Evolutionary conservation across 2,797 vertebrate genomes (phyloP).

Genomic region (Neosilurus hyrtlii): DNA sequence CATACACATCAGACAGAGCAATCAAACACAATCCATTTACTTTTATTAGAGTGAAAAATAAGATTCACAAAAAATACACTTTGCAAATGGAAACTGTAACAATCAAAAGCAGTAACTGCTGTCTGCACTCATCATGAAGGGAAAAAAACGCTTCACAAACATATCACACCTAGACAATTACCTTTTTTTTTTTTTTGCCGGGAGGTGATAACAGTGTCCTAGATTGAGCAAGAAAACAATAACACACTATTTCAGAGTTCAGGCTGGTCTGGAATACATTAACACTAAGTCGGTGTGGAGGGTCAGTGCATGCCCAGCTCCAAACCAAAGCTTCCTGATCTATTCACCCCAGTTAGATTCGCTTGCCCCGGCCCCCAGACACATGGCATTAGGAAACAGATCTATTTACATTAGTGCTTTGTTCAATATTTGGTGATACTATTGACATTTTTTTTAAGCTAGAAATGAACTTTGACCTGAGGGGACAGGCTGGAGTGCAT

Average conservation of each 20-base stretch:
- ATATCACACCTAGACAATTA: neutral
- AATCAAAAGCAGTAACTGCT: neutral
- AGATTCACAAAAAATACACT: neutral
- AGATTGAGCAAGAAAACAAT: slow-evolving; percentile 36
- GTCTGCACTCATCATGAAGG: slow-evolving; percentile 4
- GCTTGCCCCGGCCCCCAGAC: slow-evolving; percentile 28
- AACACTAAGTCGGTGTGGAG: slow-evolving; percentile 19
- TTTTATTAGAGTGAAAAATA: neutral
- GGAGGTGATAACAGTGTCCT: slow-evolving; percentile 4
- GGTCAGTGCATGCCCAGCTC: slow-evolving; percentile 28
- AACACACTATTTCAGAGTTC: slow-evolving; percentile 29
- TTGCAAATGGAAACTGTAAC: neutral
- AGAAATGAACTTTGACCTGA: slow-evolving; percentile 50
- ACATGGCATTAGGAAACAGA: slow-evolving; percentile 45
- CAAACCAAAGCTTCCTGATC: slow-evolving; percentile 35
- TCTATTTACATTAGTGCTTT: slow-evolving; percentile 44
- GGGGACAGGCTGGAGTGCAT: slow-evolving; percentile 30
- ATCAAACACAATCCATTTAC: slow-evolving; percentile 6
- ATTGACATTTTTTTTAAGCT: slow-evolving; percentile 39
- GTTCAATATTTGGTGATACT: slow-evolving; percentile 42
- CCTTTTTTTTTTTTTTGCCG: neutral
- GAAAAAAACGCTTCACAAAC: slow-evolving; percentile 6
- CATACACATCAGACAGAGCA: neutral
- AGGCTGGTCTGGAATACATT: slow-evolving; percentile 40
- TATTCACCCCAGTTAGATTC: slow-evolving; percentile 44